phyloP scores from a whole-genome alignment of 2,113 vertebrate species.

The Dicentrarchus labrax region DNA sequence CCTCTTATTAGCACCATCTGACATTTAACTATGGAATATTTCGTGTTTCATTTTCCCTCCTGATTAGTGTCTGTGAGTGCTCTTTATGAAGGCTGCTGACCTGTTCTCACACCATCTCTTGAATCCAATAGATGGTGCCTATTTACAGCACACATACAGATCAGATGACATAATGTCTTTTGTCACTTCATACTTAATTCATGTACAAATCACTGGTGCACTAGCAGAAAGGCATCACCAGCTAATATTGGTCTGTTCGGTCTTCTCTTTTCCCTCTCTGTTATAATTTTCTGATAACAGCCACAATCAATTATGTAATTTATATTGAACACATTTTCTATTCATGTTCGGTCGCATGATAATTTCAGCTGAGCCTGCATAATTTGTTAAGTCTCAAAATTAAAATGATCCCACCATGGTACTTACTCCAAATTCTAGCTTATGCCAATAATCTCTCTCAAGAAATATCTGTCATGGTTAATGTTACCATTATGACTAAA shows the following conservation, averaged over 20 bases:
- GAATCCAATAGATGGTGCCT: conserved; percentile 6
- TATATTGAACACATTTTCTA: neutral
- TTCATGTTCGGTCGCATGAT: neutral
- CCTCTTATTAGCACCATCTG: conserved; percentile 69
- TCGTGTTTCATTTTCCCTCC: conserved; percentile 44
- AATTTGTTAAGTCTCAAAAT: neutral
- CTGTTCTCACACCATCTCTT: conserved; percentile 40
- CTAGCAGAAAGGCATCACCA: neutral
- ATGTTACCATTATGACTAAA: neutral
- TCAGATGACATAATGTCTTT: conserved; percentile 4
- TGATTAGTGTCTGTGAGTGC: conserved; percentile 46
- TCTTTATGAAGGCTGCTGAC: conserved; percentile 49
- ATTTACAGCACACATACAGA: conserved; percentile 23
- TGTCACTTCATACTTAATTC: conserved; percentile 16
- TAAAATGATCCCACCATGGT: no score
- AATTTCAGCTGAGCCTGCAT: neutral
- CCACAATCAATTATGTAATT: neutral
- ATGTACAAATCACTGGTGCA: neutral
- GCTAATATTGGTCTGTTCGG: neutral
- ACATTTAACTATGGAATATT: conserved; percentile 73
- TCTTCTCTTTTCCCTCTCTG: neutral
- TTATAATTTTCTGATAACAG: conserved; percentile 13
- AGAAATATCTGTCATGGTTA: neutral
- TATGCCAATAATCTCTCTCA: neutral
- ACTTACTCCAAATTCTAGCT: neutral